Conservation (phyloP, 2,888 invertebrate genomes). For the Meta bourneti region DNA sequence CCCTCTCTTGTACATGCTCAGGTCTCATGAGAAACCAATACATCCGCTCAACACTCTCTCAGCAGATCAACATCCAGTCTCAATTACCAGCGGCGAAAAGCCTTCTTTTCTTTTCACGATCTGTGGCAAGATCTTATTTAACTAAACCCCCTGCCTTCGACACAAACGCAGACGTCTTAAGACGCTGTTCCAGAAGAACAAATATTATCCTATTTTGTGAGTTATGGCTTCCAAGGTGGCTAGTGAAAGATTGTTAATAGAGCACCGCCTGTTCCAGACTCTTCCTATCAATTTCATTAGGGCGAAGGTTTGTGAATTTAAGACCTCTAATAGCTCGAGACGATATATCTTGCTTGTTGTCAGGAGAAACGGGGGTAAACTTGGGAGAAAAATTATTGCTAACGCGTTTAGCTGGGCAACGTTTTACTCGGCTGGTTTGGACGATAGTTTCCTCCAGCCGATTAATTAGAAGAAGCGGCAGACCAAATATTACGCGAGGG, state of each 20-base stretch:
- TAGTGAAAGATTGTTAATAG: constrained; percentile 67
- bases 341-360: constrained; percentile 56
- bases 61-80: neutral
- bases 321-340: constrained; percentile 55
- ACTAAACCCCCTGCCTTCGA: neutral
- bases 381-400: constrained; percentile 33
- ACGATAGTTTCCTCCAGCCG: neutral
- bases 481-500: neutral
- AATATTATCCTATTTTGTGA: constrained; percentile 30
- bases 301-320: constrained; percentile 57
- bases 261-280: constrained; percentile 32
- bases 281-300: constrained; percentile 47
- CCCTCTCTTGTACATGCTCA: no score
- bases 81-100: neutral
- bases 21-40: no score
- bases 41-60: no score
- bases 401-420: neutral
- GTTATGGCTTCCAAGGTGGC: constrained; percentile 18
- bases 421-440: neutral
- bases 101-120: no score
- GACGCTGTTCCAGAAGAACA: constrained; percentile 15
- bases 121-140: neutral
- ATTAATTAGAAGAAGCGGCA: neutral
- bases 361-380: neutral
- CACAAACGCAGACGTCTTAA: neutral